Base-by-base conservation (phyloP, 2,888 invertebrate genomes). In the Prionchulus punctatus region DNA sequence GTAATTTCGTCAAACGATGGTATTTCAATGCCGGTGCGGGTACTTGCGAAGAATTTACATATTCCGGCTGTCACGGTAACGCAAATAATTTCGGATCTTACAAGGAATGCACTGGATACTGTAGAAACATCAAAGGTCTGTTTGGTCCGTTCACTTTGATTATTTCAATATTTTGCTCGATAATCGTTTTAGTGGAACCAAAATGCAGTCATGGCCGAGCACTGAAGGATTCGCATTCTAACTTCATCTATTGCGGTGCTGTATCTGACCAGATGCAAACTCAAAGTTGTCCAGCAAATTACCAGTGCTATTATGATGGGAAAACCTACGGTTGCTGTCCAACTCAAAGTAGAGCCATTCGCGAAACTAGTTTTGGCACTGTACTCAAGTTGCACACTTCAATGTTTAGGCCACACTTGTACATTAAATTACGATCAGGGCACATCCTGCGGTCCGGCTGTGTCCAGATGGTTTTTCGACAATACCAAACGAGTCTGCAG, bases 1-100 rank as follows among this genome's bases (percentile, higher is more conserved):
- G 66, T 4, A 67, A 66, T 59, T n/a, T n/a, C n/a, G 64, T 63
- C 45, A 68, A 65, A 57, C 63, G 69, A 12, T 69, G 69, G 69
- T 69, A 67, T 67, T 70, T 67, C 62, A 70, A 69, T 57, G 68
- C 69, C 21, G 67, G 66, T 56, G 67, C 69, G 25, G 69, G 69
- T 51, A 69, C 66, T 60, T 69, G 69, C 60, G 68, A 69, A 52
- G 66, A 67, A 59, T 69, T 69, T 62, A 66, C 65, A 60, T 69
- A 69, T 57, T 66, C 66, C 1, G 69, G 66, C 26, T 66, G 66
- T 55, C 64, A 65, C 60, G 68, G 68, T 54, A 69, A 69, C 54
- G 63, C 66, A 31, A 69, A 68, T 60, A 68, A 68, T 62, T 68
- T 68, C 58, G 68, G 66, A 54, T 64, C 66, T 12, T 68, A 67